Percentiles rank a stretch among this genome's conserved stretches.
Conservation (phyloP, 2,888 invertebrate species). For the Habrosyne pyritoides region DNA sequence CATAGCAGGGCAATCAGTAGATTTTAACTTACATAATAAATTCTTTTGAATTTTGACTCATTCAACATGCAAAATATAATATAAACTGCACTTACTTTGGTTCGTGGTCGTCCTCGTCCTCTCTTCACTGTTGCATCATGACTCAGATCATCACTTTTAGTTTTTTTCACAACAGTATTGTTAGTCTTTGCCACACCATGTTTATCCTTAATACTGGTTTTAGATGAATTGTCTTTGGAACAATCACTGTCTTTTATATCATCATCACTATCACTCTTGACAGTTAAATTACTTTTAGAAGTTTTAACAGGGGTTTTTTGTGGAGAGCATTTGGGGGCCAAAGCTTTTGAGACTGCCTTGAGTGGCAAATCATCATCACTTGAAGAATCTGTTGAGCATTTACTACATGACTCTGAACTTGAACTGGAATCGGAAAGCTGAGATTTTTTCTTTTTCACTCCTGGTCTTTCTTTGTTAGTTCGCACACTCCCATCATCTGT, state of each 20-base stretch:
- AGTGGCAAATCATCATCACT: conserved; percentile 77
- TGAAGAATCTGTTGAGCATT: conserved; percentile 74
- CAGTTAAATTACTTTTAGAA: conserved; percentile 34
- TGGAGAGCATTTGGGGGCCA: conserved; percentile 61
- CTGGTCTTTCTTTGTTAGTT: conserved; percentile 35
- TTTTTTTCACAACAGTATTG: conserved; percentile 58
- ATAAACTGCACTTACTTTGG: conserved; percentile 64
- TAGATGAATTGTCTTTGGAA: conserved; percentile 53
- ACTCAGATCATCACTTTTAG: conserved; percentile 63
- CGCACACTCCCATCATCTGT: conserved; percentile 45
- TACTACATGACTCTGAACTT: conserved; percentile 80
- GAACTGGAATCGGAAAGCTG: conserved; percentile 70
- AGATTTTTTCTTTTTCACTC: conserved; percentile 54
- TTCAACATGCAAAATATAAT: not conserved
- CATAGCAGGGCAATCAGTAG: no score
- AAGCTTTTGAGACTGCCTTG: conserved; percentile 68
- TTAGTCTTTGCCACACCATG: conserved; percentile 55
- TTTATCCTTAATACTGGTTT: conserved; percentile 59
- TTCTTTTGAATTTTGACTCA: no score
- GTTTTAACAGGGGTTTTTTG: conserved; percentile 49
- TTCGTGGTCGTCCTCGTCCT: conserved; percentile 65
- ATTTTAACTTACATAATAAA: no score
- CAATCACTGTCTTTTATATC: conserved; percentile 53
- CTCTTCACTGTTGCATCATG: conserved; percentile 55
- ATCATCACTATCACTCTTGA: conserved; percentile 67